Evolutionary conservation across 2,888 invertebrate genomes (phyloP).

Genomic region (Thereva unica): DNA sequence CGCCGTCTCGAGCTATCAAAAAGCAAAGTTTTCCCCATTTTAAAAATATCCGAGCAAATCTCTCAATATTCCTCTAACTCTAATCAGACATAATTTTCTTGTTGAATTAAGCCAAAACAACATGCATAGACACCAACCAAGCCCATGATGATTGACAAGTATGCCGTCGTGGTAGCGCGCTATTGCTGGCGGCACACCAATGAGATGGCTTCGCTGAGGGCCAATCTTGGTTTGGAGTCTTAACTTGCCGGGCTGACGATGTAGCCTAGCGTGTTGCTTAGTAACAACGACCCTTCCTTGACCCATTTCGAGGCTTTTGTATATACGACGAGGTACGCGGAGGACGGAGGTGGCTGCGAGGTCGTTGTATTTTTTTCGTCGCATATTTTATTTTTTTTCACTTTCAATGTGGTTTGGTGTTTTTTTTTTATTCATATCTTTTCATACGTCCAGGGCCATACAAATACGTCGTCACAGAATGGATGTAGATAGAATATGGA

Average conservation of each 20-base stretch:
- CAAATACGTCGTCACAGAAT: too few relatives aligned
- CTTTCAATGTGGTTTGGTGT: conserved; percentile 4
- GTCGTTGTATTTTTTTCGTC: conserved; percentile 3
- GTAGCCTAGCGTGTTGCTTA: conserved; percentile 8
- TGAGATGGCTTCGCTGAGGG: conserved; percentile 9
- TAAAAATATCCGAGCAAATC: too few relatives aligned
- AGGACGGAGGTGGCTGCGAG: conserved; percentile 18
- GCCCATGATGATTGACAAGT: conserved; percentile 19
- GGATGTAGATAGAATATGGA: too few relatives aligned
- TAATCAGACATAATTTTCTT: too few relatives aligned
- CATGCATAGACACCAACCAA: background rate
- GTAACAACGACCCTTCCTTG: conserved; percentile 38
- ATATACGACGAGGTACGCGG: background rate
- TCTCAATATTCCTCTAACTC: too few relatives aligned
- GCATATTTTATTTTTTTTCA: conserved; percentile 4
- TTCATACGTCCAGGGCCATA: too few relatives aligned
- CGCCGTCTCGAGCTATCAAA: too few relatives aligned
- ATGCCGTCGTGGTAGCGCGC: background rate
- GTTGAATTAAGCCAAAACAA: too few relatives aligned
- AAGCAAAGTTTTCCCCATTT: too few relatives aligned
- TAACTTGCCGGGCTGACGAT: conserved; percentile 2
- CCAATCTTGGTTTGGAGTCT: conserved; percentile 12
- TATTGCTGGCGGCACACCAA: conserved; percentile 1
- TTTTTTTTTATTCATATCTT: too few relatives aligned
- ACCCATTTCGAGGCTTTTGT: conserved; percentile 38